A percentile compares a stretch with the other conserved stretches of the same genome.
These are phyloP conservation scores for Acanthopagrus latus DNA, from an alignment of 2,797 vertebrate genomes.

Conservation along the genomic window DNA sequence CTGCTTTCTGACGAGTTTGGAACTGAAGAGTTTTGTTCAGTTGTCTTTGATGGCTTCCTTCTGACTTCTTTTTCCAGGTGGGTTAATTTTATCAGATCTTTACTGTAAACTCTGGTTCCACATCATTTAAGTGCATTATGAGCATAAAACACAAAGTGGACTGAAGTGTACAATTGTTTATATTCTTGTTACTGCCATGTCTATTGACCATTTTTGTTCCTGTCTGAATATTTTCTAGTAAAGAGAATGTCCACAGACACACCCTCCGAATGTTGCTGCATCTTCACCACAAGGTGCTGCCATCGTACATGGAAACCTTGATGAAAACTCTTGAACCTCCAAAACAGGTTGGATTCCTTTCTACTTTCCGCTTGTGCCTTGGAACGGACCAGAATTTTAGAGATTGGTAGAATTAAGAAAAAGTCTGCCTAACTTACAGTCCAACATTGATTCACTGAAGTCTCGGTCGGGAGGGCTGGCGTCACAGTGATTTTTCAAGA, in stretches of 20 bases:
- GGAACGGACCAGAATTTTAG: background rate
- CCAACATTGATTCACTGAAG: too few species aligned
- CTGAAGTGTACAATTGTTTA: background rate
- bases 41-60: conserved; percentile 94
- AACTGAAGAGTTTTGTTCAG: conserved; percentile 93
- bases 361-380: background rate
- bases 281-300: conserved; percentile 93
- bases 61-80: conserved; percentile 94
- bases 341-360: conserved; percentile 88
- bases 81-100: conserved; percentile 16
- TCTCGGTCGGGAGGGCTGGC: too few species aligned
- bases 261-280: conserved; percentile 92
- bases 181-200: background rate
- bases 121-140: too few species aligned
- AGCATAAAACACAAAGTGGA: background rate
- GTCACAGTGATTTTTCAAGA: too few species aligned
- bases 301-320: conserved; percentile 89
- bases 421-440: background rate
- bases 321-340: conserved; percentile 94
- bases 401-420: background rate
- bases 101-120: too few species aligned
- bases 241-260: conserved; percentile 97
- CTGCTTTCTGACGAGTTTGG: conserved; percentile 95
- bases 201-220: background rate
- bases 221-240: conserved; percentile 82